A percentile compares a stretch with the other conserved stretches of the same genome.
Evolutionary conservation across 2,888 invertebrate species (phyloP).

Genomic region (Capitulum mitella): DNA sequence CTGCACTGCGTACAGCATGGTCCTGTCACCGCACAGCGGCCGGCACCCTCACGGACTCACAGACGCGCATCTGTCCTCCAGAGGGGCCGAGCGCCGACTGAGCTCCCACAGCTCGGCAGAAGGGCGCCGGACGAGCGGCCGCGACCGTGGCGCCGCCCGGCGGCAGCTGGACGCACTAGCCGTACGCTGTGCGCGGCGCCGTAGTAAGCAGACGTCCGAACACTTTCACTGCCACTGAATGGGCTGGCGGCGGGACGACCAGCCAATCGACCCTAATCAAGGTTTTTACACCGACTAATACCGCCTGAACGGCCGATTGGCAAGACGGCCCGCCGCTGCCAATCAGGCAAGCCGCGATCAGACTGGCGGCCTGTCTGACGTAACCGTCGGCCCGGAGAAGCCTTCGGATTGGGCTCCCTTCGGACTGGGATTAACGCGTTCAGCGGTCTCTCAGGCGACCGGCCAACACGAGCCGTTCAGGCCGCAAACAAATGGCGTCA

Average conservation of each 20-base stretch:
- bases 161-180: neutral
- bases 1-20: neutral
- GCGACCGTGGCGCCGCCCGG: neutral
- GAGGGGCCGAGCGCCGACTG: neutral
- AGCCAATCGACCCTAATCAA: too few relatives aligned
- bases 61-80: neutral
- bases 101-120: neutral
- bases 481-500: too few relatives aligned
- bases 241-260: neutral
- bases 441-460: too few relatives aligned
- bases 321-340: neutral
- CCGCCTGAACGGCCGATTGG: too few relatives aligned
- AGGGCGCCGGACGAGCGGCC: neutral
- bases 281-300: too few relatives aligned
- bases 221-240: neutral
- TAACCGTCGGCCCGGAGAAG: too few relatives aligned
- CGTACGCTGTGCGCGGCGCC: neutral
- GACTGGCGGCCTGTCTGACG: too few relatives aligned
- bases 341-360: neutral
- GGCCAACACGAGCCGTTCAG: too few relatives aligned
- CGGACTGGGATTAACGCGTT: too few relatives aligned
- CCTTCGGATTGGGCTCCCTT: too few relatives aligned
- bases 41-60: neutral
- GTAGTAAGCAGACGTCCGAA: neutral
- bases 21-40: neutral